These are phyloP conservation scores for Phalacrocorax carbo DNA, from an alignment of 2,113 vertebrate genomes.

Conservation along the genomic window DNA sequence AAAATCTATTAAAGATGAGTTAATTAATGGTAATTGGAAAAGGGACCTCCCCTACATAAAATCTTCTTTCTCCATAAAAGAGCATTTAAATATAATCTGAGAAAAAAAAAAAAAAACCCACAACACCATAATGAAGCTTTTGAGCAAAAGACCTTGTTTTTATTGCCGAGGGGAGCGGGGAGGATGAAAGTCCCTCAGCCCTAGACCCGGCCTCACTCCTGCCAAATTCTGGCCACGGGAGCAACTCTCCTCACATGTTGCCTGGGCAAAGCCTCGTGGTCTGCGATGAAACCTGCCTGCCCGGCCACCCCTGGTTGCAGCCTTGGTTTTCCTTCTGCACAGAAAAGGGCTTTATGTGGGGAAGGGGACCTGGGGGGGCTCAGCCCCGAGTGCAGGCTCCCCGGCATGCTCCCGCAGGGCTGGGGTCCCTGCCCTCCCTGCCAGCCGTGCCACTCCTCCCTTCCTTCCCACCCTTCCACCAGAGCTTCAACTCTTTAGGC, in stretches of 20 bases:
- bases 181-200: not conserved
- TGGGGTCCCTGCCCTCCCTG: not conserved
- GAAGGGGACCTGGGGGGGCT: not conserved
- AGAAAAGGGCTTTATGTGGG: not conserved
- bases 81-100: slow-evolving; percentile 14
- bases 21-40: slow-evolving; percentile 57
- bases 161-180: not conserved
- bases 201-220: not conserved
- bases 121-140: not conserved
- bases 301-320: not conserved
- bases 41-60: slow-evolving; percentile 5
- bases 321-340: accelerated
- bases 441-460: not conserved
- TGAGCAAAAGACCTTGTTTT: not conserved
- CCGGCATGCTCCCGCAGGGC: not conserved
- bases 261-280: accelerated
- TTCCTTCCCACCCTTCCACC: not conserved
- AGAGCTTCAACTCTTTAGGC: not conserved
- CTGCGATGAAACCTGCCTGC: not conserved
- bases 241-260: accelerated
- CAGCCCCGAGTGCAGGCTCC: accelerated
- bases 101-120: not conserved
- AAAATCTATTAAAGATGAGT: slow-evolving; percentile 28
- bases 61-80: not conserved
- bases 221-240: accelerated